Conservation (phyloP, 1,140 invertebrate species). For the Lepeophtheirus salmonis region DNA sequence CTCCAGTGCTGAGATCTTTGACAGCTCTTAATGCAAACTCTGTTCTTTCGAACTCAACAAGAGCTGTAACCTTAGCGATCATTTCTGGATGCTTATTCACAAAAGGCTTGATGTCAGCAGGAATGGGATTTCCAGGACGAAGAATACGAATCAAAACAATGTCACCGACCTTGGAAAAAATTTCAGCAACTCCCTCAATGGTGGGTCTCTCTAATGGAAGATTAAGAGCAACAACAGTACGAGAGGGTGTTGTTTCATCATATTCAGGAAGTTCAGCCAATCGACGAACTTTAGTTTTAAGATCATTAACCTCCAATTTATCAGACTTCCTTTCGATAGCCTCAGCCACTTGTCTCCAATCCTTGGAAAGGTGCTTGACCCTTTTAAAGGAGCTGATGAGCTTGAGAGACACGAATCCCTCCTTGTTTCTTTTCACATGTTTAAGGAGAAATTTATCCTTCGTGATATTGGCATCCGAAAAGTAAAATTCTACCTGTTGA, state of each 20-base stretch:
- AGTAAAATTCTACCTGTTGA: conserved; percentile 66
- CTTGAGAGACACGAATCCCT: conserved; percentile 82
- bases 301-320: conserved; percentile 69
- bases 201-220: conserved; percentile 60
- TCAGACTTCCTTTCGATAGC: conserved; percentile 50
- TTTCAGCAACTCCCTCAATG: conserved; percentile 65
- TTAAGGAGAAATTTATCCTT: conserved; percentile 87
- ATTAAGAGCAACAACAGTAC: conserved; percentile 67
- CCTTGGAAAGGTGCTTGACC: conserved; percentile 73
- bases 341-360: conserved; percentile 73
- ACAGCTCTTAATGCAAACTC: conserved; percentile 58
- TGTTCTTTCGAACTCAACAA: conserved; percentile 71
- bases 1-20: conserved; percentile 29
- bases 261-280: conserved; percentile 62
- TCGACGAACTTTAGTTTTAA: conserved; percentile 71
- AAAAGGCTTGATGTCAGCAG: conserved; percentile 67
- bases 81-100: conserved; percentile 74
- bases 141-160: conserved; percentile 66
- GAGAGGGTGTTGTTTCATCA: conserved; percentile 69
- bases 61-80: conserved; percentile 56
- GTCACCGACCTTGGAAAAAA: conserved; percentile 67
- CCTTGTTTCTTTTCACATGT: conserved; percentile 78
- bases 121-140: conserved; percentile 62
- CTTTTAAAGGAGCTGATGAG: conserved; percentile 80
- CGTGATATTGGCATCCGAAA: conserved; percentile 78